Conservation (phyloP, 2,797 vertebrate species). For the Acipenser transmontanus region DNA sequence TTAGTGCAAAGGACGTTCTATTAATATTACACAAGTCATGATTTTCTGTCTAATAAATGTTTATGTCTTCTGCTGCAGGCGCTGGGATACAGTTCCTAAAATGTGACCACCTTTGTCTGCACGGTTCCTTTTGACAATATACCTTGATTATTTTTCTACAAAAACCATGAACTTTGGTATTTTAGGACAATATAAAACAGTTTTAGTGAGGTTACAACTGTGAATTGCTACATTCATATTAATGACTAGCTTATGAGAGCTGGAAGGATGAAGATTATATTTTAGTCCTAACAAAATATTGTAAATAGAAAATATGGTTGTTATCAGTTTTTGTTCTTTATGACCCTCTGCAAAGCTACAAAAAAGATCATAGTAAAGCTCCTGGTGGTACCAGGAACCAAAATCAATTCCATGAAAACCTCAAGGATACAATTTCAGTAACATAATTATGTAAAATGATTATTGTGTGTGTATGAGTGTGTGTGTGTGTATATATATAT, state of each 20-base stretch:
- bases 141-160: neutral
- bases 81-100: neutral
- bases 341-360: too few species aligned
- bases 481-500: too few species aligned
- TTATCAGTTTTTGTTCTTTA: too few species aligned
- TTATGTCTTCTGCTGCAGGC: neutral
- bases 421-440: too few species aligned
- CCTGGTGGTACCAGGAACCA: too few species aligned
- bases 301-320: too few species aligned
- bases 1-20: neutral
- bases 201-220: neutral
- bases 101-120: neutral
- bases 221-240: neutral
- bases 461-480: too few species aligned
- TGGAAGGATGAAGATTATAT: neutral
- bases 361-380: too few species aligned
- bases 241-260: neutral
- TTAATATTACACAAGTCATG: neutral
- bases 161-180: neutral
- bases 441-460: too few species aligned
- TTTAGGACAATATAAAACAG: neutral
- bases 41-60: neutral
- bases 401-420: too few species aligned
- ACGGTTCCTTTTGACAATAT: neutral
- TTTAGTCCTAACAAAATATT: neutral